A percentile compares a stretch with the other conserved stretches of the same genome.
phyloP scores from a whole-genome alignment of 2,888 invertebrate species.

The Hybos culiciformis region DNA sequence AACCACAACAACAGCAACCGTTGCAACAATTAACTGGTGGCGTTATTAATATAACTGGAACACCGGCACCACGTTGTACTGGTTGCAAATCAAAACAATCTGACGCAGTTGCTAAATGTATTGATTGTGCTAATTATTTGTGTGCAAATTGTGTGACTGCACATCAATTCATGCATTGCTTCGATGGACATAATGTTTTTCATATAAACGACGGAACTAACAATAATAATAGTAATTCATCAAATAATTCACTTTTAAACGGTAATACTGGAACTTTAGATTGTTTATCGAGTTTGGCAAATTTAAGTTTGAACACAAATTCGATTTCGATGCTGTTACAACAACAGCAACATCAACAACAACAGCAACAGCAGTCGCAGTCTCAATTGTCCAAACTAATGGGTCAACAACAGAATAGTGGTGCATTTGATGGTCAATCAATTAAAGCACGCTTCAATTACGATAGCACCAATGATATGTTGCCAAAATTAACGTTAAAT shows the following conservation, averaged over 20 bases:
- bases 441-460: conserved; percentile 8
- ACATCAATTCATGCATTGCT: conserved; percentile 98
- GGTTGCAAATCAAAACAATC: conserved; percentile 93
- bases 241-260: conserved; percentile 5
- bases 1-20: conserved; percentile 13
- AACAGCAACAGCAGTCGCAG: conserved; percentile 22
- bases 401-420: conserved; percentile 6
- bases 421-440: conserved; percentile 9
- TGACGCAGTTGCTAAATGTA: conserved; percentile 89
- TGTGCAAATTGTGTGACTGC: conserved; percentile 98
- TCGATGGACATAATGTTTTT: conserved; percentile 88
- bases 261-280: conserved; percentile 10
- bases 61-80: conserved; percentile 56
- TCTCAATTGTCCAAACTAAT: conserved; percentile 31
- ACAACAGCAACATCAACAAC: conserved; percentile 13
- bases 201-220: conserved; percentile 28
- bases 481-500: conserved; percentile 11
- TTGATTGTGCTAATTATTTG: conserved; percentile 90
- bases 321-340: conserved; percentile 29
- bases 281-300: conserved; percentile 3
- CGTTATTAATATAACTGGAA: conserved; percentile 32
- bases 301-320: conserved; percentile 22
- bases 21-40: conserved; percentile 6
- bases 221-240: conserved; percentile 1
- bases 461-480: conserved; percentile 1